Conservation (phyloP, 2,113 vertebrate genomes). For the Cebidichthys violaceus region DNA sequence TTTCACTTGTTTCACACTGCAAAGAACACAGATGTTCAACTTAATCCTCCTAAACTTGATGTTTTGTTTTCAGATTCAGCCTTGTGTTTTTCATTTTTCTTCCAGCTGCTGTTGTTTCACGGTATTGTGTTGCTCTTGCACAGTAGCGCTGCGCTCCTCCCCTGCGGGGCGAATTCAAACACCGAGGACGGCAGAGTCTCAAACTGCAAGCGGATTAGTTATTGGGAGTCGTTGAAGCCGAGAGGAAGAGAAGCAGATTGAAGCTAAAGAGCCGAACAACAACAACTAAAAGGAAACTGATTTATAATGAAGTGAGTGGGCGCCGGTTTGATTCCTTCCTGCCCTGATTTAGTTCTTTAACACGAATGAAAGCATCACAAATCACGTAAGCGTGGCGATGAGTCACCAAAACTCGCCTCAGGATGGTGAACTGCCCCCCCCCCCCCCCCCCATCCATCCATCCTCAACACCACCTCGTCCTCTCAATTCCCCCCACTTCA, state of each 20-base stretch:
- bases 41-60: constrained; percentile 23
- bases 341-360: constrained; percentile 50
- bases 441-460: background rate
- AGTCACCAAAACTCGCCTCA: constrained; percentile 67
- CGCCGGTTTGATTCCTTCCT: constrained; percentile 43
- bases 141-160: background rate
- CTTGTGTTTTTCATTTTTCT: background rate
- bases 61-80: constrained; percentile 9
- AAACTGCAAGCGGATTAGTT: constrained; percentile 51
- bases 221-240: constrained; percentile 18
- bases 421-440: constrained; percentile 31
- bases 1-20: background rate
- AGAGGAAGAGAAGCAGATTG: constrained; percentile 45
- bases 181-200: background rate
- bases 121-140: constrained; percentile 1
- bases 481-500: background rate
- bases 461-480: background rate
- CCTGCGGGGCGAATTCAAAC: constrained; percentile 30
- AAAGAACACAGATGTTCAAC: background rate
- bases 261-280: constrained; percentile 53
- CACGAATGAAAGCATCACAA: constrained; percentile 68
- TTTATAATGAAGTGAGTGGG: constrained; percentile 66
- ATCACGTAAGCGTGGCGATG: constrained; percentile 64
- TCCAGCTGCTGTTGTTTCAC: background rate
- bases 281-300: constrained; percentile 33